Evolutionary conservation across 2,113 vertebrate genomes (phyloP), one percentile per base, ranked within the genome.

Genomic region (Nycticorax nycticorax): DNA sequence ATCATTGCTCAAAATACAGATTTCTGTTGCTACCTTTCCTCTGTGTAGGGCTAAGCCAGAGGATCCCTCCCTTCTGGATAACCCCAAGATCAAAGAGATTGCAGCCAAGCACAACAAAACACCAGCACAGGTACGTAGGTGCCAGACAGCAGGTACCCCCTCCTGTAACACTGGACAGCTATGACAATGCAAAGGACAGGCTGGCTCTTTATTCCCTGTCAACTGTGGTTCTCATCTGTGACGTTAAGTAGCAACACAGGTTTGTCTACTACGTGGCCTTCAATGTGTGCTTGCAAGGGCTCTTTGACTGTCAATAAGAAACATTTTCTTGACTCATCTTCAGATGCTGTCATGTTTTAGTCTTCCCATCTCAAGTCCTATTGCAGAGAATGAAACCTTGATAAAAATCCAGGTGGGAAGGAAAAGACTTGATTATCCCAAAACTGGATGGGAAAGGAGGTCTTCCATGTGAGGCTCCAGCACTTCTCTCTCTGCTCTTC

Each of bases 91-190:
- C 88, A 98, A 98, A 87, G 98, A 92, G 14, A 98, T 99, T 33
- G 98, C 98, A 33, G 48, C 93, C 35, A 98, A 98, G 47, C 96
- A 99, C 97, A 97, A 98, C 3, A 99, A 99, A 96, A 98, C 98
- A 5, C 32, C 98, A 87, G 99, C 99, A 50, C 99, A 99, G 98
- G 99, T 99, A 96, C 1, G 30, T 6, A 19, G 45, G 19, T 20
- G 19, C 10, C 6, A 2, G 13, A 22, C 30, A 57, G 24, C 8
- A 28, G 35, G 14, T n/a, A 23, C 43, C 17, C 9, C 26, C 69
- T 76, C 24, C 35, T 35, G 30, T 15, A 56, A 19, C 30, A 26
- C 19, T 30, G 53, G 35, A 68, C 26, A 59, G 32, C 35, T 39
- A n/a, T 59, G 72, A 35, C 52, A 50, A 43, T 8, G 30, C 50